phyloP scores from a whole-genome alignment of 2,113 vertebrate genomes.

The Passer montanus region DNA sequence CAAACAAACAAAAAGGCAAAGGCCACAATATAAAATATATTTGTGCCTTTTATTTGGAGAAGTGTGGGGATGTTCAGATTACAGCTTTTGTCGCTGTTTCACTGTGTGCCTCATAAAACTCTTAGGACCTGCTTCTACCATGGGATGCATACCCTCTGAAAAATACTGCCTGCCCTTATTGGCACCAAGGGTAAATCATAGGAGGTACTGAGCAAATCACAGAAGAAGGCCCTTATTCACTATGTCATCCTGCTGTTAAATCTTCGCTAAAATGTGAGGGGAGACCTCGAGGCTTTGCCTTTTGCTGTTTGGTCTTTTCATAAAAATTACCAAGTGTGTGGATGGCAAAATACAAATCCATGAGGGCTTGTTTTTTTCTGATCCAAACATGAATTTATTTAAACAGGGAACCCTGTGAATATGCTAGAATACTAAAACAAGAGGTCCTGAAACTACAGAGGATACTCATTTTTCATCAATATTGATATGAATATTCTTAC shows the following conservation, averaged over 20 bases:
- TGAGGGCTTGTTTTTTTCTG: neutral
- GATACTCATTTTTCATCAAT: neutral
- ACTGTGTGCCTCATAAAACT: neutral
- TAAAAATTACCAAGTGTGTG: constrained; percentile 16
- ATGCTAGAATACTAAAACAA: constrained; percentile 9
- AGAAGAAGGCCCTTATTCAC: constrained; percentile 43
- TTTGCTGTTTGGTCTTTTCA: constrained; percentile 30
- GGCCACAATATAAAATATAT: neutral
- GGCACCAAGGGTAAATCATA: constrained; percentile 56
- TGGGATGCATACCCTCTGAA: neutral
- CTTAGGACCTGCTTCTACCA: neutral
- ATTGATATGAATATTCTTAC: neutral
- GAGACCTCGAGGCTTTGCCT: constrained; percentile 32
- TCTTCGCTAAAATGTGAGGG: constrained; percentile 56
- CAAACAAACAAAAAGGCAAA: neutral
- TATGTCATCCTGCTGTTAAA: constrained; percentile 53
- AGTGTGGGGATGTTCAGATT: neutral
- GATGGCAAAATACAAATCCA: neutral
- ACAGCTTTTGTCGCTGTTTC: neutral
- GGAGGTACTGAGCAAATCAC: constrained; percentile 57
- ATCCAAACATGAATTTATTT: neutral
- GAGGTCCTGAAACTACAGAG: neutral
- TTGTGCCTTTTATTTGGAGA: neutral
- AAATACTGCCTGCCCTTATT: constrained; percentile 52
- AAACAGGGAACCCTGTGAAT: neutral